Conservation (phyloP, 2,113 vertebrate species). For the Globicephala melas region DNA sequence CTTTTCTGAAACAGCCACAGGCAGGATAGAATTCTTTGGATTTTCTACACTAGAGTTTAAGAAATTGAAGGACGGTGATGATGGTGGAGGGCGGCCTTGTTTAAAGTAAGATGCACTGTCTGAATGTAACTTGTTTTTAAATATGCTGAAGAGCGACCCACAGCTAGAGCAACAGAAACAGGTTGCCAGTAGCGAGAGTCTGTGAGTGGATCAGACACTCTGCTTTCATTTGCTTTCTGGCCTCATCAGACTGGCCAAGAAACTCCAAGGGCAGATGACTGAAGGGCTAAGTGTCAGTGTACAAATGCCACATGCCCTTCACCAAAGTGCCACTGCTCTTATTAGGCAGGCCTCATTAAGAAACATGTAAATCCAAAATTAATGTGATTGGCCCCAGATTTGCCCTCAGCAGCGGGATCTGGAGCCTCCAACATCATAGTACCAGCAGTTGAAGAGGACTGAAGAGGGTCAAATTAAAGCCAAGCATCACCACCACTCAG, state of each 20-base stretch:
- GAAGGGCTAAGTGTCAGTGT: fast-evolving
- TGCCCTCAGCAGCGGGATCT: background rate
- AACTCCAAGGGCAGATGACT: fast-evolving
- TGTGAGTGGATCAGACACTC: background rate
- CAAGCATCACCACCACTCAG: background rate
- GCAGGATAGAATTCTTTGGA: background rate
- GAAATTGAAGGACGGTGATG: background rate
- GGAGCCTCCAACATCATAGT: fast-evolving
- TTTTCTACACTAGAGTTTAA: background rate
- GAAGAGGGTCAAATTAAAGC: background rate
- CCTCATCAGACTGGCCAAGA: background rate
- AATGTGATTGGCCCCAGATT: background rate
- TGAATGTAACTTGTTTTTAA: background rate
- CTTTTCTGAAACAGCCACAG: background rate
- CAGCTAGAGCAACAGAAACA: background rate
- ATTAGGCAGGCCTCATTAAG: background rate
- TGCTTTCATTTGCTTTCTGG: background rate
- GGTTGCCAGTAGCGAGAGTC: fast-evolving
- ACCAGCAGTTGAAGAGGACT: background rate
- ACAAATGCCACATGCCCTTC: fast-evolving
- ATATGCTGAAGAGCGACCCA: fast-evolving
- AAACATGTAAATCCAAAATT: background rate
- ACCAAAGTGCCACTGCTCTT: fast-evolving
- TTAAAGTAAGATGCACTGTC: background rate
- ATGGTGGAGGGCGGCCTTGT: background rate